Evolutionary conservation across 2,888 invertebrate genomes (phyloP).

Genomic region (Glyphotaelius pellucidus): DNA sequence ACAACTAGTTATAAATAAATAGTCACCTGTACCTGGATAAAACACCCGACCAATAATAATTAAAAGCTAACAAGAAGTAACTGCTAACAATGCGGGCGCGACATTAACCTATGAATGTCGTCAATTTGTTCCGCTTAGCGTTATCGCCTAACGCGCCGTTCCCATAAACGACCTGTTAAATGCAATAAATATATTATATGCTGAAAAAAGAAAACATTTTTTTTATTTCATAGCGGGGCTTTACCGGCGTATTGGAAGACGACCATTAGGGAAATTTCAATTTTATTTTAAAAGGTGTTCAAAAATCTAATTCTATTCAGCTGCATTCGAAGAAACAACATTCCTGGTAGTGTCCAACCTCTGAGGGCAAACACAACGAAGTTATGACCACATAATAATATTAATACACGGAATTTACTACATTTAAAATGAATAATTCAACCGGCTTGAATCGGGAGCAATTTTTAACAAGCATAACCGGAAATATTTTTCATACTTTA

Average conservation of each 20-base stretch:
- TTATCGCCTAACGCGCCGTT: constrained; percentile 33
- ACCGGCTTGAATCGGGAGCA: not conserved
- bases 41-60: constrained; percentile 18
- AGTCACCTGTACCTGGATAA: not conserved
- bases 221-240: not conserved
- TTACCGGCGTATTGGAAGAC: not conserved
- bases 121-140: constrained; percentile 36
- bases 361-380: not conserved
- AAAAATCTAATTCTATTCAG: not conserved
- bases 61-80: constrained; percentile 24
- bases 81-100: constrained; percentile 26
- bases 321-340: not conserved
- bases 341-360: not conserved
- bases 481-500: not conserved
- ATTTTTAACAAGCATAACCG: not conserved
- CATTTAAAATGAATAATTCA: not conserved
- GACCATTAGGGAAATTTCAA: not conserved
- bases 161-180: not conserved
- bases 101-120: constrained; percentile 30
- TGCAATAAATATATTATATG: not conserved
- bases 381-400: too few relatives aligned
- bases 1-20: not conserved
- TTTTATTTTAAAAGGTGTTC: not conserved
- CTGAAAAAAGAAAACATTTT: not conserved
- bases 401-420: not conserved